Evolutionary conservation across 2,797 vertebrate species (phyloP), one percentile per base, ranked within the genome.

Genomic region (Aythya fuligula): DNA sequence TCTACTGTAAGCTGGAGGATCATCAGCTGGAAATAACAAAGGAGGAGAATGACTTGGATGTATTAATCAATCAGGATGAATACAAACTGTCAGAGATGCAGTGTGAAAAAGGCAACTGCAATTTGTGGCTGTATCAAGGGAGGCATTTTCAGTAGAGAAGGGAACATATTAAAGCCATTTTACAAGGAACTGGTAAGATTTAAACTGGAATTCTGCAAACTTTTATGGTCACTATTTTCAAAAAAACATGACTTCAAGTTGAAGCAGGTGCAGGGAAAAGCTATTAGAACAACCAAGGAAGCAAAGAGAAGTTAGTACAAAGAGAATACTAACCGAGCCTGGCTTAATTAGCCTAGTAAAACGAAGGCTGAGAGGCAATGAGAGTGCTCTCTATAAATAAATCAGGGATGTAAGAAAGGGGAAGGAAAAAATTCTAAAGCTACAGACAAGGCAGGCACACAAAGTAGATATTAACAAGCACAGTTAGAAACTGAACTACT

Each of bases 41-140:
- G 53, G 36, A 85, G 39, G 54, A 83, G 54, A 91, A 83, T 32
- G 3, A 91, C 54, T 67, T 61, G 22, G 61, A 77, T 41, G 22
- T 53, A 87, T 58, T 92, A 94, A 93, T 82, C 58, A 93, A 53
- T 81, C 38, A 15, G 36, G 41, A 91, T 49, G 58, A 87, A 91
- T 81, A 77, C 14, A 92, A 82, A 61, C 53, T 85, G 61, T 80
- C 65, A 85, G 61, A 83, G n/a, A 75, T 54, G 79, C 8, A 83
- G 73, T 49, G 65, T 4, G 5, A 91, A 85, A 91, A 89, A 87
- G 51, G 32, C 38, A 85, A 24, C 3, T 36, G 67, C 51, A 91
- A 69, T 69, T 47, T 64, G 72, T 28, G 32, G 13, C n/a, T 51
- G 12, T n/a, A 90, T 34, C 36, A 67, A 85, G 57, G 36, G 76